A percentile compares a stretch with the other conserved stretches of the same genome.
These are phyloP conservation scores for Acheta domesticus DNA, from an alignment of 2,888 invertebrate genomes.

Conservation along the genomic window DNA sequence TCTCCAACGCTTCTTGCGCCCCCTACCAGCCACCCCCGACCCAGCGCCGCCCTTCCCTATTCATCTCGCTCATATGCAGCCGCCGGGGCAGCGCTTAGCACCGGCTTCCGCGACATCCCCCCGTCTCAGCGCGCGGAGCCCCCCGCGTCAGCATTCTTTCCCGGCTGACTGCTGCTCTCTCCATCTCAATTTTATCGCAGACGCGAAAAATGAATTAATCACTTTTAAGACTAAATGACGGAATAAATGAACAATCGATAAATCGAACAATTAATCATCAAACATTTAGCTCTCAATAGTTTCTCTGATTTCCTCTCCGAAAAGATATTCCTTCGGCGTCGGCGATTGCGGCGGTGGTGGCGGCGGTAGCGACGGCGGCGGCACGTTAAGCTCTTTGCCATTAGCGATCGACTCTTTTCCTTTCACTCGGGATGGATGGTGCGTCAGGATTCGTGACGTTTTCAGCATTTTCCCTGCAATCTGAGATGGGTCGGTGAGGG, in stretches of 20 bases:
- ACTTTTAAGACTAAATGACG: neutral
- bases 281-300: neutral
- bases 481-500: neutral
- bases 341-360: no score
- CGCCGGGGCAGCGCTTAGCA: no score
- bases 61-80: neutral
- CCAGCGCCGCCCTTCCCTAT: neutral
- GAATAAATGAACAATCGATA: conserved; percentile 2
- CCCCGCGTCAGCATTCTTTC: neutral
- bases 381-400: conserved; percentile 3
- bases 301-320: neutral
- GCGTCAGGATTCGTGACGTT: neutral
- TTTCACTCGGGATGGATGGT: neutral
- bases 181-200: neutral
- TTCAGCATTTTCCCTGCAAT: neutral
- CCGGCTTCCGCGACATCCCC: neutral
- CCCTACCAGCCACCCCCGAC: neutral
- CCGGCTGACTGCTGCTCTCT: neutral
- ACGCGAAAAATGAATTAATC: conserved; percentile 5
- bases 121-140: neutral
- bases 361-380: no score
- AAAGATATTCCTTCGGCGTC: neutral
- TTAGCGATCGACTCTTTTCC: neutral
- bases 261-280: conserved; percentile 9
- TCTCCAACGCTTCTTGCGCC: neutral